Evolutionary conservation across 1,140 invertebrate species (phyloP).

Genomic region (Drusus annulatus): DNA sequence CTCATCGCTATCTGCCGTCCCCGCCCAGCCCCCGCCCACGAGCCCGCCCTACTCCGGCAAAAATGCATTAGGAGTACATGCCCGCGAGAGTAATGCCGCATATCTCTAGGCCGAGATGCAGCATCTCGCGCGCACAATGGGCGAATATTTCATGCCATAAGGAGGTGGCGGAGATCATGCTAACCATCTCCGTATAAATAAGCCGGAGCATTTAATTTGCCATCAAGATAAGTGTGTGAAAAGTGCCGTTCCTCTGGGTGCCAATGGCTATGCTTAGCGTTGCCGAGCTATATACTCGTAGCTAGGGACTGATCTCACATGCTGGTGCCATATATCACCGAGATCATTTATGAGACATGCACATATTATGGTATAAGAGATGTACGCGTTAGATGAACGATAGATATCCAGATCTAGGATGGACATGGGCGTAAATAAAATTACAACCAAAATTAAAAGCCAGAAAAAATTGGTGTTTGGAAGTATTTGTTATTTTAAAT

Average conservation of each 20-base stretch:
- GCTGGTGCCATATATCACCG: too few species aligned
- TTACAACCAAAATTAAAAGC: too few species aligned
- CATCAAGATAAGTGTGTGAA: conserved; percentile 51
- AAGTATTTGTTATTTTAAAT: too few species aligned
- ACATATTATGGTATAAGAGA: too few species aligned
- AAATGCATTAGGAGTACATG: conserved; percentile 38
- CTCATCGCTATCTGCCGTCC: conserved; percentile 46
- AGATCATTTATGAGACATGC: too few species aligned
- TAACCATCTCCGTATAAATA: conserved; percentile 50
- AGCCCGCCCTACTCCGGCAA: conserved; percentile 11
- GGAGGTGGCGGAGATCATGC: conserved; percentile 40
- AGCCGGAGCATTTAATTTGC: conserved; percentile 48
- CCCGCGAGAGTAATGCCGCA: conserved; percentile 19
- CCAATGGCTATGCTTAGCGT: background rate
- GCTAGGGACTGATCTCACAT: too few species aligned
- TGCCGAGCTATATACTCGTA: too few species aligned
- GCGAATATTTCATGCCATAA: conserved; percentile 50
- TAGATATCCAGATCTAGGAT: too few species aligned
- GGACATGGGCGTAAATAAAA: too few species aligned
- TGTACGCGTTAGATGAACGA: too few species aligned
- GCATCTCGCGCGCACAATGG: conserved; percentile 33
- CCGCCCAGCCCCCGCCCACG: background rate
- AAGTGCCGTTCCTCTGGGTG: conserved; percentile 34
- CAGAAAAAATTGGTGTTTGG: too few species aligned
- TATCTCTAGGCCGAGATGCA: conserved; percentile 31